Conservation (phyloP, 1,140 invertebrate species). For the Limonius californicus region DNA sequence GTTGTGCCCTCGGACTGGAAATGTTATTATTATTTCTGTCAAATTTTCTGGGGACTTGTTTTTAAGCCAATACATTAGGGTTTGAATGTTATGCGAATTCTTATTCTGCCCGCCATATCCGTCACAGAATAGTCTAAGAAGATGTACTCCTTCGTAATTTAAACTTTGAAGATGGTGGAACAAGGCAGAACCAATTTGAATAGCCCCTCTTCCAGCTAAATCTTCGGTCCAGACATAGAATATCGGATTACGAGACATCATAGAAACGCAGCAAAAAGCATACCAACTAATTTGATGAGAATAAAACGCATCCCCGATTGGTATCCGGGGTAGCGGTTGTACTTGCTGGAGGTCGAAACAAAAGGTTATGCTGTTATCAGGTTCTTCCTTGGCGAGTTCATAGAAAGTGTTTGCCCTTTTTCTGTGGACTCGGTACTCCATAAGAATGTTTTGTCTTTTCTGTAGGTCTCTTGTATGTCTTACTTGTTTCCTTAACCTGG, state of each 20-base stretch:
- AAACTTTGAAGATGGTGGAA: conserved; percentile 25
- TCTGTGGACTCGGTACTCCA: conserved; percentile 22
- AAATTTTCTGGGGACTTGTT: too few relatives aligned
- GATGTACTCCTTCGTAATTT: conserved; percentile 19
- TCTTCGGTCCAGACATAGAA: conserved; percentile 36
- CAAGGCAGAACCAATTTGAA: conserved; percentile 30
- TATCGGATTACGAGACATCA: too few relatives aligned
- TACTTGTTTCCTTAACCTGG: conserved; percentile 18
- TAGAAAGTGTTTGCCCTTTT: conserved; percentile 21
- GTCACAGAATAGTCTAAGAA: too few relatives aligned
- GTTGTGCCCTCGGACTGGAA: too few relatives aligned
- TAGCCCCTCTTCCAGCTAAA: conserved; percentile 25
- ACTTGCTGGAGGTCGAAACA: conserved; percentile 35
- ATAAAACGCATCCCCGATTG: too few relatives aligned
- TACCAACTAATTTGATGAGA: conserved; percentile 37
- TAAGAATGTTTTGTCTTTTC: too few relatives aligned
- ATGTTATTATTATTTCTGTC: too few relatives aligned
- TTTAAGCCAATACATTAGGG: too few relatives aligned
- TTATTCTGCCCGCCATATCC: conserved; percentile 34
- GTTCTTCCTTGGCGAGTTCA: too few relatives aligned
- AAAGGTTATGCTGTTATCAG: conserved; percentile 23
- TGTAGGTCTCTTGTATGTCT: too few relatives aligned
- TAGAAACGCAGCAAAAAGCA: too few relatives aligned
- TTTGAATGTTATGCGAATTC: conserved; percentile 32
- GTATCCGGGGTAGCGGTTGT: too few relatives aligned